These are phyloP conservation scores for Netelia inedita DNA, from an alignment of 2,888 invertebrate species.

Conservation along the genomic window DNA sequence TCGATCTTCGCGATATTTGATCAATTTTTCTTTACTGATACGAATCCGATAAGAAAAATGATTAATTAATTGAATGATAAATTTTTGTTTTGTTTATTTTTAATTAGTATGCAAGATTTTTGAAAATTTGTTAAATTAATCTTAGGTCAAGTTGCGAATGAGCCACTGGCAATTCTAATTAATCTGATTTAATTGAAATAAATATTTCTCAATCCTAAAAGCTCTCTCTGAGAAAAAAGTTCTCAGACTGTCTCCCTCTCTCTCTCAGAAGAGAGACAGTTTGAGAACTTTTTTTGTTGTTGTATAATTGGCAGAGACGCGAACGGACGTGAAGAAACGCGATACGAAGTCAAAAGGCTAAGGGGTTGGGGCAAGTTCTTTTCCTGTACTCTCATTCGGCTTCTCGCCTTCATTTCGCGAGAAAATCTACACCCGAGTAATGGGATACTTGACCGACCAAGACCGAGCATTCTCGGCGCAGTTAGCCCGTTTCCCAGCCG, in stretches of 20 bases:
- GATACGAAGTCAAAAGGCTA: background rate
- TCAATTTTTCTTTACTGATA: too few relatives aligned
- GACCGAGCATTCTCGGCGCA: conserved; percentile 15
- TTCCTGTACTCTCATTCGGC: background rate
- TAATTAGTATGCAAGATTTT: background rate
- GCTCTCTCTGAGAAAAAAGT: too few relatives aligned
- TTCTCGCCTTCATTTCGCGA: background rate
- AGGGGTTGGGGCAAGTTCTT: background rate
- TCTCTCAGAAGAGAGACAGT: background rate
- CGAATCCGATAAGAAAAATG: too few relatives aligned
- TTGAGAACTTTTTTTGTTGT: background rate
- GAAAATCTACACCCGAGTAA: conserved; percentile 14
- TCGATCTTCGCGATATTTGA: too few relatives aligned
- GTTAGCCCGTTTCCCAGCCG: conserved; percentile 17
- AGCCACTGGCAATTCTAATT: background rate
- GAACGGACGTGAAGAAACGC: background rate
- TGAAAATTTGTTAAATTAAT: background rate
- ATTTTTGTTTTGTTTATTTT: background rate
- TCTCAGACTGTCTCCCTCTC: background rate
- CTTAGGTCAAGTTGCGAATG: background rate
- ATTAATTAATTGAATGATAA: background rate
- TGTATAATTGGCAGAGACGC: background rate
- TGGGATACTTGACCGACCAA: conserved; percentile 18
- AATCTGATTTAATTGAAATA: background rate
- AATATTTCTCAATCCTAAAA: background rate